phyloP scores from a whole-genome alignment of 2,888 invertebrate species.

The Nymphalis c-album region DNA sequence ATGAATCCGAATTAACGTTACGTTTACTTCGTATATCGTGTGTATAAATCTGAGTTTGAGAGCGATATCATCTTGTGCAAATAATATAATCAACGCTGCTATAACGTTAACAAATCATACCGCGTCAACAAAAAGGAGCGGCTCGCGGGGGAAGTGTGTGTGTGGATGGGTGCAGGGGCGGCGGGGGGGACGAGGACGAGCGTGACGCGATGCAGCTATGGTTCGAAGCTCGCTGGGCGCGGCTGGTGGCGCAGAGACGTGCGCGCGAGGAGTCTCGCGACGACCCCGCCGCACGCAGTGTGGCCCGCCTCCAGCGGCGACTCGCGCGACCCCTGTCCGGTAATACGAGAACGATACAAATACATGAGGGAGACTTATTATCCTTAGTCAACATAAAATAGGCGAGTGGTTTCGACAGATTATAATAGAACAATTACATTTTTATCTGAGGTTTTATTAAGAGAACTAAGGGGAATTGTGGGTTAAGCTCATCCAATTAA shows the following conservation, averaged over 20 bases:
- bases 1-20: too few relatives aligned
- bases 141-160: conserved; percentile 5
- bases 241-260: conserved; percentile 66
- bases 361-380: neutral
- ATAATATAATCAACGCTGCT: conserved; percentile 3
- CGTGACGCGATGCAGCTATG: conserved; percentile 73
- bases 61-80: too few relatives aligned
- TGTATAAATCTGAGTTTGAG: too few relatives aligned
- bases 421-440: too few relatives aligned
- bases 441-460: too few relatives aligned
- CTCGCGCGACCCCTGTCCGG: conserved; percentile 65
- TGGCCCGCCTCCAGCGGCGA: conserved; percentile 62
- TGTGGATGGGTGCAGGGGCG: conserved; percentile 27
- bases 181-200: conserved; percentile 58
- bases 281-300: conserved; percentile 51
- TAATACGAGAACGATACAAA: conserved; percentile 36
- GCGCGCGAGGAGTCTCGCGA: conserved; percentile 54
- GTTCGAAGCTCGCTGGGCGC: conserved; percentile 73
- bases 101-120: conserved; percentile 4
- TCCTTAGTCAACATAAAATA: too few relatives aligned
- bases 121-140: conserved; percentile 8
- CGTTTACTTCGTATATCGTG: too few relatives aligned
- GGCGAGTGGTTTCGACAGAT: too few relatives aligned
- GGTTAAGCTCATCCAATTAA: too few relatives aligned
- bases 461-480: too few relatives aligned